phyloP scores from a whole-genome alignment of 2,797 vertebrate species.

The Ciconia nigra region DNA sequence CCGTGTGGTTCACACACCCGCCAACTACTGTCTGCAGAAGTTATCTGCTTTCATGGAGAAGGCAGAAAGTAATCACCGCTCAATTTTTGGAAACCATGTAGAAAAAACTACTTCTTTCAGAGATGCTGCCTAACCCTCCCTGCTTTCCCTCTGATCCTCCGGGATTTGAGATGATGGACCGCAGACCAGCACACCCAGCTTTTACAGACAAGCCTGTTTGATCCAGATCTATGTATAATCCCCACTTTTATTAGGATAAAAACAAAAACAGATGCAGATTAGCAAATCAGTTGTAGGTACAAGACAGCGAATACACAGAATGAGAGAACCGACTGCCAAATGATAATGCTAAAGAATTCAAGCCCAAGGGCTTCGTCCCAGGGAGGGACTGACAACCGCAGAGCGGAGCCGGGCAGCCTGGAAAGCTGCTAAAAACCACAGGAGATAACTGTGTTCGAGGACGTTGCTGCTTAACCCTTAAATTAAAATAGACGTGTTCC shows the following conservation, averaged over 20 bases:
- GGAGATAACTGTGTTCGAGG: neutral
- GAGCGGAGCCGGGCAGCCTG: neutral
- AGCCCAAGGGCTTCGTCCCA: conserved; percentile 7
- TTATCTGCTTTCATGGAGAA: neutral
- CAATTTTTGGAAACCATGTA: neutral
- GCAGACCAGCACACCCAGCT: neutral
- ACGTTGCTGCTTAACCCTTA: neutral
- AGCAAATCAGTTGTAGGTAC: conserved; percentile 7
- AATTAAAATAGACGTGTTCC: neutral
- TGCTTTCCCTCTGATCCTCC: neutral
- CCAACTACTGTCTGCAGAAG: neutral
- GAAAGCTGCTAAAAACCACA: neutral
- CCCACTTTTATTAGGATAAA: neutral
- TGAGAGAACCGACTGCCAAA: neutral
- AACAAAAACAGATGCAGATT: conserved; percentile 53
- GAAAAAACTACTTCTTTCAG: neutral
- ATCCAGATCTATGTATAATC: neutral
- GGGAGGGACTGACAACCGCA: neutral
- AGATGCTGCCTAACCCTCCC: neutral
- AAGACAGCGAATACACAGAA: neutral
- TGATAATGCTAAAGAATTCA: neutral
- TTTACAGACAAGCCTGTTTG: neutral
- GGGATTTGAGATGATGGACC: neutral
- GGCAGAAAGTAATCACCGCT: neutral
- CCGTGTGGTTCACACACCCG: neutral